Percentiles rank a stretch among this genome's conserved stretches.
Evolutionary conservation across 2,797 vertebrate species (phyloP).

Genomic region (Hylomyscus alleni): DNA sequence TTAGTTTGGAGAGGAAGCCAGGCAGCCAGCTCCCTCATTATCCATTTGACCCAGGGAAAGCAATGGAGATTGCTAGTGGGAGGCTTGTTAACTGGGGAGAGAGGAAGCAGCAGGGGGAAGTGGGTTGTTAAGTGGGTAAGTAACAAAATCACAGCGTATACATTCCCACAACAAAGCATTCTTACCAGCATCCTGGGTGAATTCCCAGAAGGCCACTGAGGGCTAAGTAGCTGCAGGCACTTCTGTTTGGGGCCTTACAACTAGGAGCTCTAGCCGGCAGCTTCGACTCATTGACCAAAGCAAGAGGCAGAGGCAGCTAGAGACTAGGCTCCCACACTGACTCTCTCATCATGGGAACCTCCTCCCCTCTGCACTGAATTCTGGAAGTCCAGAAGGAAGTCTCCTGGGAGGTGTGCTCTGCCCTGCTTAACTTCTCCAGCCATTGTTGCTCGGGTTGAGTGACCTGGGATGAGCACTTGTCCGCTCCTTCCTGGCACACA

Average conservation of each 20-base stretch:
- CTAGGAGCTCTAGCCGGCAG: neutral
- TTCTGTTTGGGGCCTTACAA: neutral
- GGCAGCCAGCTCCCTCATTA: neutral
- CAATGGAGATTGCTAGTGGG: neutral
- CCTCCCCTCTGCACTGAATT: neutral
- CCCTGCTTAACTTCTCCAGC: neutral
- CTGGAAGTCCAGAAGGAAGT: neutral
- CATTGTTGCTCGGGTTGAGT: rapidly evolving
- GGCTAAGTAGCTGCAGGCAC: neutral
- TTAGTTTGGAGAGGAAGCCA: neutral
- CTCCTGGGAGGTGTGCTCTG: neutral
- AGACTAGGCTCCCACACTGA: neutral
- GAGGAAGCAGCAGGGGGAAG: neutral
- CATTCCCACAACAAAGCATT: neutral
- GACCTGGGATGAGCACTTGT: neutral
- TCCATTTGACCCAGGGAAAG: neutral
- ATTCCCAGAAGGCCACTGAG: neutral
- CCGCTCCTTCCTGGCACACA: neutral
- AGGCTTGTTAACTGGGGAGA: neutral
- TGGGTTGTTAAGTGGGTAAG: neutral
- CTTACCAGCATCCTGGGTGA: neutral
- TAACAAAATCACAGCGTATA: neutral
- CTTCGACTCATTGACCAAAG: neutral
- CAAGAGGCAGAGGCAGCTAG: neutral
- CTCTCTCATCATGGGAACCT: neutral